Base-by-base conservation (phyloP, 2,888 invertebrate species). In the Troides aeacus region DNA sequence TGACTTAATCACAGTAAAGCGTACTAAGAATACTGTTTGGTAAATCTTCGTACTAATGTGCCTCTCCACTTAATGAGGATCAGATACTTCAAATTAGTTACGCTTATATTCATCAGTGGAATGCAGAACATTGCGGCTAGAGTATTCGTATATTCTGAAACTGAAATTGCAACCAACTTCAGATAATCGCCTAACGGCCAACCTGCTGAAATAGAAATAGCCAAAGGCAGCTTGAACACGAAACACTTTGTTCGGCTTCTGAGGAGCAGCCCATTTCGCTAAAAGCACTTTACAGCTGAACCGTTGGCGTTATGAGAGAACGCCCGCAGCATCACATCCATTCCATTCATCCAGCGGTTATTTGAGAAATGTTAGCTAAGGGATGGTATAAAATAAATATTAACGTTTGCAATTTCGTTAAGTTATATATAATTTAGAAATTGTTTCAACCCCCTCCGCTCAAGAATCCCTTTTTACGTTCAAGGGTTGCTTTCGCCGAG, bases 381-480 rank as follows among this genome's bases (percentile, higher is more conserved):
- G 64, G 36, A 62, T 61, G 61, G 30, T 62, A 15, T 12, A 46
- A 46, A 46, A 69, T 21, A 64, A 64, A 23, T 23, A 64, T 61
- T 42, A 60, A 39, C 56, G 15, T 42, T n/a, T 60, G 68, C 15
- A 58, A 64, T 68, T 63, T 30, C 23, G 50, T 64, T 39, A 46
- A 46, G 53, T 68, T 63, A 64, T 68, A 60, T 64, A 64, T 60
- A 68, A 60, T 68, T 63, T 68, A 1, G 53, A 64, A 68, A 64
- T 68, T 63, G 64, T 60, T 64, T 59, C 63, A 23, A 23, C 24
- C 39, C 39, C 39, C 39, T 15, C 46, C 15, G 46, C 12, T 2
- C 46, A 15, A 15, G 15, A 46, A 46, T 46, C 46, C 46, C 46
- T 42, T 46, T 46, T 46, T 46, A 46, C 15, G 4, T 46, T 46